These are phyloP conservation scores for Poecilus cupreus DNA, from an alignment of 2,888 invertebrate species.

Conservation along the genomic window DNA sequence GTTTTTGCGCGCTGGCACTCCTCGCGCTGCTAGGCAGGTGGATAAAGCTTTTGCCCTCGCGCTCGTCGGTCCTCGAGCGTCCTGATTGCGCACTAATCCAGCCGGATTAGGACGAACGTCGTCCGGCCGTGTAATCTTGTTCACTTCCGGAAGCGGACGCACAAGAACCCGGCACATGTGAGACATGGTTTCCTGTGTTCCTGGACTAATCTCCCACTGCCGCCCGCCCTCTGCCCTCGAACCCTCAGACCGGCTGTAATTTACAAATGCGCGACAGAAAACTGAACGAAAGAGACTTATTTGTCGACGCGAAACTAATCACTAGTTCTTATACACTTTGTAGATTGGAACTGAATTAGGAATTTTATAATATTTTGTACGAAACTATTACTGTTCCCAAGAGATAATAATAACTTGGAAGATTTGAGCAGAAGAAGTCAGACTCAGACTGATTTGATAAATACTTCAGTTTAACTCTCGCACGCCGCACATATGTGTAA, in stretches of 20 bases:
- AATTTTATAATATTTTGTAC: too few relatives aligned
- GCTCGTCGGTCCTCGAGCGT: background rate
- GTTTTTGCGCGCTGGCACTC: background rate
- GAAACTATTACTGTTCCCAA: too few relatives aligned
- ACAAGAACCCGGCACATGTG: slow-evolving; percentile 52
- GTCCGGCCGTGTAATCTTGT: slow-evolving; percentile 52
- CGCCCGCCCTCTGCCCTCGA: background rate
- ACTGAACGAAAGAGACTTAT: background rate
- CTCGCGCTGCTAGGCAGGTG: background rate
- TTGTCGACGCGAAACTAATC: too few relatives aligned
- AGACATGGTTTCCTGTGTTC: slow-evolving; percentile 48
- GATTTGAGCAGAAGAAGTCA: too few relatives aligned
- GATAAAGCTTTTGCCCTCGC: too few relatives aligned
- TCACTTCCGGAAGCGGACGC: slow-evolving; percentile 42
- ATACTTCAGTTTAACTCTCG: too few relatives aligned
- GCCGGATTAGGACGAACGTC: slow-evolving; percentile 49
- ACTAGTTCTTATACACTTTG: too few relatives aligned
- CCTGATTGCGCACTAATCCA: slow-evolving; percentile 56
- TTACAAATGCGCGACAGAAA: slow-evolving; percentile 5
- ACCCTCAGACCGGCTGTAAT: background rate
- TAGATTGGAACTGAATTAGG: too few relatives aligned
- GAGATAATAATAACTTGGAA: too few relatives aligned
- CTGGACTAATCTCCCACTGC: slow-evolving; percentile 19
- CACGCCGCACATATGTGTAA: too few relatives aligned
- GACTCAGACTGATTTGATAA: too few relatives aligned